Evolutionary conservation across 2,797 vertebrate species (phyloP), one percentile per base, ranked within the genome.

Genomic region (Pseudochirops corinnae): DNA sequence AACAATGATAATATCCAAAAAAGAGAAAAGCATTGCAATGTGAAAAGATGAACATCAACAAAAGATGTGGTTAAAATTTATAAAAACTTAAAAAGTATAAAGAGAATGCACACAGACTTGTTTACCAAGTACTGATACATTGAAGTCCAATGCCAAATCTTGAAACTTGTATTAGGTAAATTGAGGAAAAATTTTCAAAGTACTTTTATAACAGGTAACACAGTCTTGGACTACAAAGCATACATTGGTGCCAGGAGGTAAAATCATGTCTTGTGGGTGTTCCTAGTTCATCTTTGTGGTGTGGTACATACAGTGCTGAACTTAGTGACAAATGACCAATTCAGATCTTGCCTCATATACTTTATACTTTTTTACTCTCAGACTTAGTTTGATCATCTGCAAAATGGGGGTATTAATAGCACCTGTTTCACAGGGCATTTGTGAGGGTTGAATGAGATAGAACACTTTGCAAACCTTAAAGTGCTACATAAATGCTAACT

Each of bases 71-170:
- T 57, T 55, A 33, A 74, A 46, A 33, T 92, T 26, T n/a, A 29
- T 14, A 92, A 95, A 87, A 60, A 31, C 91, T 56, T 24, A 90
- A 96, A 91, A 13, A 16, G 28, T 60, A 56, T 56, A 55, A 29
- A 82, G 31, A 55, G 55, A n/a, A n/a, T 55, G n/a, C 94, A 87
- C 21, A 93, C 93, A 92, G 57, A 46, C 67, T 67, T 95, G 62
- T 92, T 96, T 53, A 50, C 46, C 92, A 87, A 93, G 39, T 33
- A 26, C 53, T 94, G 82, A 90, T 67, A 16, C 9, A 52, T 11
- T 91, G 39, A 24, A 87, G 50, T 87, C 39, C 46, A 26, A 87
- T 87, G 21, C 9, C 21, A 1, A 26, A 87, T 50, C 74, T 39
- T 87, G 39, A 87, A 50, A 18, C 21, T 46, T 87, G 10, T 46